Evolutionary conservation across 2,113 vertebrate species (phyloP), one percentile per base, ranked within the genome.

Genomic region (Dissostichus mawsoni): DNA sequence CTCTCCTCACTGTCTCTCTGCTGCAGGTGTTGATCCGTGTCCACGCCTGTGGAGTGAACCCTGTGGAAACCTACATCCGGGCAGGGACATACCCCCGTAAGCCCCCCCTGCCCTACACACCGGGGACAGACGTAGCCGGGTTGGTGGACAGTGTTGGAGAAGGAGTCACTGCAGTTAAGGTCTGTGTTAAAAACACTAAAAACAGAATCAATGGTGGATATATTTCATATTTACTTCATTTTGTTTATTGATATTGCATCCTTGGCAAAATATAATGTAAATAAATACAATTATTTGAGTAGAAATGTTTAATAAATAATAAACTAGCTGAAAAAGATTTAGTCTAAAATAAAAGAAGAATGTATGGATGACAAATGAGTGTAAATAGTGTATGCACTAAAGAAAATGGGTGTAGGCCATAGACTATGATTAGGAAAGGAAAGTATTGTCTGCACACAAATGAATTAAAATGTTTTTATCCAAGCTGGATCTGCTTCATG

Each of bases 41-140:
- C 55, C 92, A 93, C 0, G 96, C 96, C 2, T 99, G 98, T 47
- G 97, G 98, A 0, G 92, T 99, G 7, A 99, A 99, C 74, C 98
- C 98, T 1, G 96, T 99, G 0, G 98, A 99, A 72, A 97, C 97
- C 0, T 99, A 99, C 0, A 97, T 99, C 87, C 95, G 97, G 2
- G 91, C 96, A 4, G 98, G 98, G 4, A 86, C 81, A 0, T 91
- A 95, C 0, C 52, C 48, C 8, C 92, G 92, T 3, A 96, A 92
- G 48, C 97, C 97, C 0, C 0, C 56, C 1, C 80, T 99, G 4
- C 98, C 98, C 0, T 99, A 97, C 56, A 98, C 95, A 0, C 98
- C 97, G 0, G 98, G 97, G 69, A 82, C 92, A 0, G 97, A 99
- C 12, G 96, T 96, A 36, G 93, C 97, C 0, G 97, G 98, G 3